Percentiles rank a stretch among this genome's conserved stretches.
Evolutionary conservation across 2,888 invertebrate species (phyloP).

Genomic region (Noctua pronuba): DNA sequence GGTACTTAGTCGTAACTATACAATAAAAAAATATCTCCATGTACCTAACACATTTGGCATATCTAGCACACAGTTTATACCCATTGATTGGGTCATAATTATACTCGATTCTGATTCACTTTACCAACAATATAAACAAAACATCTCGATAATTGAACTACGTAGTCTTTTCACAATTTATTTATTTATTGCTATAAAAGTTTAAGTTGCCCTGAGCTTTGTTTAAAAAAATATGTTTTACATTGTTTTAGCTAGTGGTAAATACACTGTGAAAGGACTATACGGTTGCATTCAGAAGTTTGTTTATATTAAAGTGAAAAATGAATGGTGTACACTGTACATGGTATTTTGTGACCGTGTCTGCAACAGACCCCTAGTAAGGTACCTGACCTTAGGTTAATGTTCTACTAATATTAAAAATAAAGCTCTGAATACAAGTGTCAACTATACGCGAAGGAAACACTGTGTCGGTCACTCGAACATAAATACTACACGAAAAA

Average conservation of each 20-base stretch:
- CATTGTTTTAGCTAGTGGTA: neutral
- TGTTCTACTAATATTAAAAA: constrained; percentile 52
- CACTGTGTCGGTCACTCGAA: constrained; percentile 25
- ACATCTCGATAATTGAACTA: neutral
- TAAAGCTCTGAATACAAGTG: constrained; percentile 64
- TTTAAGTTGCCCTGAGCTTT: neutral
- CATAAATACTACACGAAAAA: constrained; percentile 24
- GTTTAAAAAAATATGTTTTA: neutral
- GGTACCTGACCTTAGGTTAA: constrained; percentile 54
- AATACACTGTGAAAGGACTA: neutral
- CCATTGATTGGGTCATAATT: constrained; percentile 33
- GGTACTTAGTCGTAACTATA: constrained; percentile 62
- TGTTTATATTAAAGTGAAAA: constrained; percentile 17
- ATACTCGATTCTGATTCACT: constrained; percentile 37
- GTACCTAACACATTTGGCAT: constrained; percentile 69
- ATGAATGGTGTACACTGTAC: constrained; percentile 29
- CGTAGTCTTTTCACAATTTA: neutral
- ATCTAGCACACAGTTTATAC: constrained; percentile 67
- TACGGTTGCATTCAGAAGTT: neutral
- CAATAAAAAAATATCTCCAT: constrained; percentile 70
- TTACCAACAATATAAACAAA: constrained; percentile 35
- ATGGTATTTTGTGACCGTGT: constrained; percentile 50
- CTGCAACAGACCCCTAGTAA: constrained; percentile 37
- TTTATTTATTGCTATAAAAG: neutral
- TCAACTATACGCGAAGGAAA: constrained; percentile 28